Evolutionary conservation across 1,140 invertebrate species (phyloP).

Genomic region (Ooceraea biroi): DNA sequence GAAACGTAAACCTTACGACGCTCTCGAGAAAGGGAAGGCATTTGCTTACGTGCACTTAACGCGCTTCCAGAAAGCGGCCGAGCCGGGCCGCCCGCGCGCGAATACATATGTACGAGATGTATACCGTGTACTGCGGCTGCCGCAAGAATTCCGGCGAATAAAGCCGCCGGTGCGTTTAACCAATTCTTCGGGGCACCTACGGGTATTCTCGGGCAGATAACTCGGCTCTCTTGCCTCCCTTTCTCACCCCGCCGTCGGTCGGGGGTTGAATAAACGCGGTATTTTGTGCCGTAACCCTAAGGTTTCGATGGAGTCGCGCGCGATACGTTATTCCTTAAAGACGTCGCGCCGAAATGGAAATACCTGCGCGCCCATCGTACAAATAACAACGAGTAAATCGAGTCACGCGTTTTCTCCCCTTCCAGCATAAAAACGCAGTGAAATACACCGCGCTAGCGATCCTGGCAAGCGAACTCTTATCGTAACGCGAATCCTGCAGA

Average conservation of each 20-base stretch:
- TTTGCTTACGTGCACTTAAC: slow-evolving; percentile 76
- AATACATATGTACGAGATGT: slow-evolving; percentile 5
- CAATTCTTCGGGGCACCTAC: slow-evolving; percentile 31
- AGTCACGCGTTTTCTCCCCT: neutral
- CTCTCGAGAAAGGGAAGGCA: slow-evolving; percentile 33
- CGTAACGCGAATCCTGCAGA: slow-evolving; percentile 12
- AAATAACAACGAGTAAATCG: neutral
- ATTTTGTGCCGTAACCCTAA: neutral
- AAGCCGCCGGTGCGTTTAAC: slow-evolving; percentile 34
- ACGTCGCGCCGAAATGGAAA: neutral
- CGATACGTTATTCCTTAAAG: slow-evolving; percentile 2
- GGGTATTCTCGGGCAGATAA: slow-evolving; percentile 2
- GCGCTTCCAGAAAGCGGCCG: slow-evolving; percentile 55
- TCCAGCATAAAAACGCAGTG: neutral
- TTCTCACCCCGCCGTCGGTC: neutral
- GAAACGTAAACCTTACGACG: slow-evolving; percentile 73
- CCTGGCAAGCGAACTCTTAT: neutral
- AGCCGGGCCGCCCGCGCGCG: slow-evolving; percentile 6
- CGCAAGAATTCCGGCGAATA: slow-evolving; percentile 46
- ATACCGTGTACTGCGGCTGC: slow-evolving; percentile 16
- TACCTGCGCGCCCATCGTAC: neutral
- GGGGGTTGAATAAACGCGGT: slow-evolving; percentile 15
- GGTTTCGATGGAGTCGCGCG: slow-evolving; percentile 4
- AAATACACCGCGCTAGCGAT: neutral
- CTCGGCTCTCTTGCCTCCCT: neutral